Percentiles rank a stretch among this genome's conserved stretches.
phyloP scores from a whole-genome alignment of 2,113 vertebrate genomes.

The Hypanus sabinus region DNA sequence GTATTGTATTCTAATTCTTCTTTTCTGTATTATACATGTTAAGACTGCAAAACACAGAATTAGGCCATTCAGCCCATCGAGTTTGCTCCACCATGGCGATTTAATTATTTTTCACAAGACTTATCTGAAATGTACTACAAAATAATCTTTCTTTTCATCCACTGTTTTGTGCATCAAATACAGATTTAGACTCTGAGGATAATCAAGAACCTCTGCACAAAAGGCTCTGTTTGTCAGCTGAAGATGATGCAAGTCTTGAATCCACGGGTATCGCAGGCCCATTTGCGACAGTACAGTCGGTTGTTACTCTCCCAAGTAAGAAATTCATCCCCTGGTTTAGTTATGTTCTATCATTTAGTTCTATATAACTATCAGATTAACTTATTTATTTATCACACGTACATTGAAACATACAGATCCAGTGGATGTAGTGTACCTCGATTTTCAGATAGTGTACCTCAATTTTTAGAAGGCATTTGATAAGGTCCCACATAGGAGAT shows the following conservation, averaged over 20 bases:
- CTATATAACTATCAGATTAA: too few relatives aligned
- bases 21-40: not conserved
- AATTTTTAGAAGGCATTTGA: too few relatives aligned
- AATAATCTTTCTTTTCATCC: not conserved
- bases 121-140: not conserved
- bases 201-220: conserved; percentile 75
- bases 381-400: too few relatives aligned
- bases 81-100: too few relatives aligned
- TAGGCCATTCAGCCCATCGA: too few relatives aligned
- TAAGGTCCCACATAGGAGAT: too few relatives aligned
- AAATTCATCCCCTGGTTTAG: not conserved
- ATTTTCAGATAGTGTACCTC: too few relatives aligned
- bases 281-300: conserved; percentile 45
- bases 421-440: too few relatives aligned
- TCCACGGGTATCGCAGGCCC: conserved; percentile 63
- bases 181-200: conserved; percentile 73
- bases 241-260: conserved; percentile 71
- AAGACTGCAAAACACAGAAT: not conserved
- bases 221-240: conserved; percentile 74
- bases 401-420: too few relatives aligned
- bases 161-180: conserved; percentile 38
- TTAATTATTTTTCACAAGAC: not conserved
- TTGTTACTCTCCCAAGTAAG: conserved; percentile 86
- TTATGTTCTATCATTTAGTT: not conserved
- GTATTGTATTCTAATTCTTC: not conserved